Conservation (phyloP, 2,888 invertebrate genomes). For the Petrolisthes cinctipes region DNA sequence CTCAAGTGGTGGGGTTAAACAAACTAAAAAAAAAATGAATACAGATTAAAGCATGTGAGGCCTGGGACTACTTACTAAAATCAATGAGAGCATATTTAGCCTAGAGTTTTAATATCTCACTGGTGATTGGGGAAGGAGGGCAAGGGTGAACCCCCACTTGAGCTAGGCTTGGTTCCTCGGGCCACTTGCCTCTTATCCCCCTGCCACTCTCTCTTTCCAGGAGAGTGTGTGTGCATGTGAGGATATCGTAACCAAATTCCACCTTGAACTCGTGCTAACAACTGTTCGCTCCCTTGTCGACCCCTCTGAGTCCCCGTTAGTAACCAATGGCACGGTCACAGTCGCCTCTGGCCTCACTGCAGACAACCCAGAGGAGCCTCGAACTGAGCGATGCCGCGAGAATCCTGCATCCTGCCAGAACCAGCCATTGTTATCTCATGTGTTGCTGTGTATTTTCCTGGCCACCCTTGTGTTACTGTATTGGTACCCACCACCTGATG, state of each 20-base stretch:
- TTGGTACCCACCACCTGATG: slow-evolving; percentile 55
- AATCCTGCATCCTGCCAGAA: slow-evolving; percentile 37
- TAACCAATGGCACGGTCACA: slow-evolving; percentile 50
- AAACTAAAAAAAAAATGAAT: not conserved
- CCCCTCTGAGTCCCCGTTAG: slow-evolving; percentile 61
- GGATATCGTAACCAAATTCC: slow-evolving; percentile 64
- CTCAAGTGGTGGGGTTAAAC: slow-evolving; percentile 46
- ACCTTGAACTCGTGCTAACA: slow-evolving; percentile 61
- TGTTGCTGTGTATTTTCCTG: slow-evolving; percentile 60
- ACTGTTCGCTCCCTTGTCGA: slow-evolving; percentile 62
- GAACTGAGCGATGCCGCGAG: slow-evolving; percentile 30
- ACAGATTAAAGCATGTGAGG: slow-evolving; percentile 34
- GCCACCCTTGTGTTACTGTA: slow-evolving; percentile 60
- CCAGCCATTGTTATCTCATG: slow-evolving; percentile 55
- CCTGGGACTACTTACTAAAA: not conserved
- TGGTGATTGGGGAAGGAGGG: slow-evolving; percentile 41
- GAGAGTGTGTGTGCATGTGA: slow-evolving; percentile 64
- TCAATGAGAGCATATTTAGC: not conserved
- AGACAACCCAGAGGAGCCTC: slow-evolving; percentile 39
- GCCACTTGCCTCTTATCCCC: slow-evolving; percentile 48
- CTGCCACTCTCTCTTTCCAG: slow-evolving; percentile 61
- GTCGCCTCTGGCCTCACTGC: slow-evolving; percentile 36
- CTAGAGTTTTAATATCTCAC: slow-evolving; percentile 23
- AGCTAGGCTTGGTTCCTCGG: slow-evolving; percentile 36
- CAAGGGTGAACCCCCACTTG: slow-evolving; percentile 38